These are phyloP conservation scores for Apistogramma diplotaenia DNA, from an alignment of 2,113 vertebrate genomes.

Conservation along the genomic window DNA sequence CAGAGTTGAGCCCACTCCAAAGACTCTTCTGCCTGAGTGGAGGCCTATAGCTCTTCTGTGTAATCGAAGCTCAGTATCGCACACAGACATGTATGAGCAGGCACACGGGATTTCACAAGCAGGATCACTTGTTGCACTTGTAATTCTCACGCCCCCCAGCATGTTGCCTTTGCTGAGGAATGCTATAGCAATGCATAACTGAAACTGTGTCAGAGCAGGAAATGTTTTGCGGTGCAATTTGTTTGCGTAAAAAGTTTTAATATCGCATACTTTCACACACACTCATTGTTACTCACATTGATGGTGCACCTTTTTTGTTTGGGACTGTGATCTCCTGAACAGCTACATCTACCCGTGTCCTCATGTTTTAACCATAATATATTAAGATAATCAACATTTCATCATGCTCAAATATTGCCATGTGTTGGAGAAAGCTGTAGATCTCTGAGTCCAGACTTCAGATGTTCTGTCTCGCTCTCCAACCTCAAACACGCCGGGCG, in stretches of 20 bases:
- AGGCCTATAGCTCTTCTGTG: constrained; percentile 47
- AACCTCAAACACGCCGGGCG: neutral
- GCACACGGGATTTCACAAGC: constrained; percentile 61
- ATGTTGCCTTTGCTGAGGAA: constrained; percentile 39
- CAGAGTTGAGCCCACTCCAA: constrained; percentile 22
- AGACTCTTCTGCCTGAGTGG: constrained; percentile 69
- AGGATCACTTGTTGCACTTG: constrained; percentile 48
- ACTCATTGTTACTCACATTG: neutral
- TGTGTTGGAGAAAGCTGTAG: constrained; percentile 20
- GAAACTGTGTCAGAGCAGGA: constrained; percentile 14
- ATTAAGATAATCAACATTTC: neutral
- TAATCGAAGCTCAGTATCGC: constrained; percentile 42
- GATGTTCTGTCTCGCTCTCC: neutral
- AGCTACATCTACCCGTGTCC: neutral
- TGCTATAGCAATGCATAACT: constrained; percentile 17
- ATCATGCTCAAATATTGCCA: neutral
- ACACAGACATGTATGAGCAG: constrained; percentile 65
- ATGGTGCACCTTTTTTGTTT: neutral
- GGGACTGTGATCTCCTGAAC: neutral
- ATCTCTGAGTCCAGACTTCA: neutral
- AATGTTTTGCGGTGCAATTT: neutral
- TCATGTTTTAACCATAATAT: neutral
- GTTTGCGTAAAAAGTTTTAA: constrained; percentile 1
- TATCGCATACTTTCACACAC: neutral
- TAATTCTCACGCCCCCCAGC: constrained; percentile 58